Conservation (phyloP, 2,113 vertebrate genomes). For the Apeltes quadracus region DNA sequence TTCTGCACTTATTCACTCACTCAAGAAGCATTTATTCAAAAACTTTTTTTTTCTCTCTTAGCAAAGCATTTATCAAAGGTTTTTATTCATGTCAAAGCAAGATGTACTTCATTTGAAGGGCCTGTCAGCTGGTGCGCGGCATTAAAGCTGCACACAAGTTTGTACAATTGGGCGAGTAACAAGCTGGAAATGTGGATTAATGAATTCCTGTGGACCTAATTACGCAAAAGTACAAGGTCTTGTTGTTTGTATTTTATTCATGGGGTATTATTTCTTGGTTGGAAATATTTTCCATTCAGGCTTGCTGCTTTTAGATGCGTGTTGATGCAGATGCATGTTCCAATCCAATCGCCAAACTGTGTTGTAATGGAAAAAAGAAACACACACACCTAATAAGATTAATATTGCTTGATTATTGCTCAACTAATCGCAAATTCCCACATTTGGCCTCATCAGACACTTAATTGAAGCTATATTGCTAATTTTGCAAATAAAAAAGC, state of each 20-base stretch:
- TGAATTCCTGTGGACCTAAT: slow-evolving; percentile 64
- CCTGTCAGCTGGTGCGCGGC: slow-evolving; percentile 26
- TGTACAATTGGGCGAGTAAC: slow-evolving; percentile 51
- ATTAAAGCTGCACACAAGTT: slow-evolving; percentile 34
- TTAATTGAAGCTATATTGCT: not conserved
- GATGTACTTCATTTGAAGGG: slow-evolving; percentile 15
- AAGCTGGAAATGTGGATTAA: slow-evolving; percentile 61
- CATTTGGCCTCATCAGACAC: not conserved
- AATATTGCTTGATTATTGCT: slow-evolving; percentile 21
- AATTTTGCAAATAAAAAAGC: not conserved
- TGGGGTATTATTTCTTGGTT: slow-evolving; percentile 51
- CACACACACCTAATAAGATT: not conserved
- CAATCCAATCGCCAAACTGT: slow-evolving; percentile 28
- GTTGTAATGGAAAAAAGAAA: slow-evolving; percentile 55
- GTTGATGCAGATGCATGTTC: slow-evolving; percentile 43
- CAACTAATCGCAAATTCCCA: not conserved
- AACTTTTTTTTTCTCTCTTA: not conserved
- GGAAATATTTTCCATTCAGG: slow-evolving; percentile 66
- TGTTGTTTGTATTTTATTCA: slow-evolving; percentile 56
- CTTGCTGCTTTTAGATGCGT: slow-evolving; percentile 54
- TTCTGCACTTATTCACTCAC: slow-evolving; percentile 28
- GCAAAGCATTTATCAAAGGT: slow-evolving; percentile 11
- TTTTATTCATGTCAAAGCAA: slow-evolving; percentile 13
- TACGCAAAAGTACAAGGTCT: slow-evolving; percentile 52
- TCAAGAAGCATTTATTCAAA: not conserved